Evolutionary conservation across 2,113 vertebrate species (phyloP), one percentile per base, ranked within the genome.

Genomic region (Theristicus caerulescens): DNA sequence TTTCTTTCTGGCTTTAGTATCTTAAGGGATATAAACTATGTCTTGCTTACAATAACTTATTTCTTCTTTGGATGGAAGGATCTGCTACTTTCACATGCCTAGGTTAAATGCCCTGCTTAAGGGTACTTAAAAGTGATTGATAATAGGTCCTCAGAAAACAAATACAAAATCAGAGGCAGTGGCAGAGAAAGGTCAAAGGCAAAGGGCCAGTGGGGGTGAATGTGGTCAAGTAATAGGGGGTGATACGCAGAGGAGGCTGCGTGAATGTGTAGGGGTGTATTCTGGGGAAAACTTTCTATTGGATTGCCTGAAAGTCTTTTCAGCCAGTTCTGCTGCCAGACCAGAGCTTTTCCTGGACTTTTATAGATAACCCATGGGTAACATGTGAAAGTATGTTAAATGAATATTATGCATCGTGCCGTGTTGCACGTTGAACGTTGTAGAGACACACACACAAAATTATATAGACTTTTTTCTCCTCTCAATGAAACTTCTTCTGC

Each of bases 151-250:
- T 94, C 84, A 95, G 96, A 96, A 97, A 96, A 94, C 74, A 97
- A 97, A 96, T 88, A 93, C 61, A 65, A 77, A 94, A 94, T 93
- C 55, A 3, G 90, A 95, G 93, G 92, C 94, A 87, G 90, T 90
- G 89, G 93, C 93, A 97, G 93, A 58, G 82, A 64, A 57, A 95
- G 96, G 96, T 96, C 96, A 96, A 97, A 97, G 94, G 96, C 96
- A 95, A 95, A 96, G 93, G 93, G 94, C 85, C 32, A 13, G 66
- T 52, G 90, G 74, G 87, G 90, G 82, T 82, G 94, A 96, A n/a
- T 4, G n/a, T 94, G 90, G 85, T 64, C 90, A 80, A 91, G 69
- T 34, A 87, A 87, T 21, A 58, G 87, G 34, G 69, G 78, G 36
- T 32, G 73, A 69, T 14, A 76, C 65, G 84, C 87, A 90, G 62